phyloP scores from a whole-genome alignment of 2,888 invertebrate species.

The Cynaeus angustus region DNA sequence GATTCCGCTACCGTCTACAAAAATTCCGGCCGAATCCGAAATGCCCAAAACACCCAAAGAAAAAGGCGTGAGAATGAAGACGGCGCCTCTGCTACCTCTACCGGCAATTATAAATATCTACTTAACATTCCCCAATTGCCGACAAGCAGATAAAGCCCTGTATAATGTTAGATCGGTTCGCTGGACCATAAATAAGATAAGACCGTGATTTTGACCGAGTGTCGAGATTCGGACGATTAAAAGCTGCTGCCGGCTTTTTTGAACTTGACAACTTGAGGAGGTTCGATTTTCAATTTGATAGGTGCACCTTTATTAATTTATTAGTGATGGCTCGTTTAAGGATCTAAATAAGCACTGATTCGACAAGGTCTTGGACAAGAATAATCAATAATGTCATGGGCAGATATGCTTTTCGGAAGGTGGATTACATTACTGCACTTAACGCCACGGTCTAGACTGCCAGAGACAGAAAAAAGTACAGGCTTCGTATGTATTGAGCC shows the following conservation, averaged over 20 bases:
- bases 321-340: constrained; percentile 58
- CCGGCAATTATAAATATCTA: constrained; percentile 70
- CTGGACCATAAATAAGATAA: constrained; percentile 70
- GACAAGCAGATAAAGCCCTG: constrained; percentile 65
- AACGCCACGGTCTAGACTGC: no score
- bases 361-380: constrained; percentile 16
- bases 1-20: constrained; percentile 69
- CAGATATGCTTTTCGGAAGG: no score
- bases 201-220: constrained; percentile 68
- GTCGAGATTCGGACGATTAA: constrained; percentile 69
- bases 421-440: no score
- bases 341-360: constrained; percentile 11
- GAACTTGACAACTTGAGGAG: constrained; percentile 65
- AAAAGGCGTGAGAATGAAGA: constrained; percentile 64
- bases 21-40: constrained; percentile 61
- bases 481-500: no score
- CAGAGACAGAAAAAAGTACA: no score
- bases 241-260: constrained; percentile 63
- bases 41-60: constrained; percentile 53
- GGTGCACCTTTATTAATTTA: constrained; percentile 64
- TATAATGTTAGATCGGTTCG: constrained; percentile 67
- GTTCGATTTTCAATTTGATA: constrained; percentile 65
- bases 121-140: constrained; percentile 69
- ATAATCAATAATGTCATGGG: neutral
- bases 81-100: constrained; percentile 63